Conservation (phyloP, 2,888 invertebrate genomes). For the Epirrhoe alternata region DNA sequence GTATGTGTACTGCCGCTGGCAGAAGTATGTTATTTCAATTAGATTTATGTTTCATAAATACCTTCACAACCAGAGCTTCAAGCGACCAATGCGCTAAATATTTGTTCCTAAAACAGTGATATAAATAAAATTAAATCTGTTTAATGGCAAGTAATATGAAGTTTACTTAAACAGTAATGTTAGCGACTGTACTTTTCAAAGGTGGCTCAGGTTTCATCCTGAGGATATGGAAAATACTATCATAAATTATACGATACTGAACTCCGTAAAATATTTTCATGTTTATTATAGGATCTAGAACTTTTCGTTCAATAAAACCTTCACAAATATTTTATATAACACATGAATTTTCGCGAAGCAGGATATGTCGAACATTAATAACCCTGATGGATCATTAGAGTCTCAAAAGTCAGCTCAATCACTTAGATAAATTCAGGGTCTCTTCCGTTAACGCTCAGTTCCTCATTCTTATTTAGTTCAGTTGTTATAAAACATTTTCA, state of each 20-base stretch:
- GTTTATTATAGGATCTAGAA: slow-evolving; percentile 10
- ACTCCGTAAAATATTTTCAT: slow-evolving; percentile 13
- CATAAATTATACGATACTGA: slow-evolving; percentile 21
- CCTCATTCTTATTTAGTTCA: slow-evolving; percentile 36
- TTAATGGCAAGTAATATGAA: too few relatives aligned
- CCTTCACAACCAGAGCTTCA: background rate
- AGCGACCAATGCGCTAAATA: background rate
- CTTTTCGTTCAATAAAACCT: background rate
- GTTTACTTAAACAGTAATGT: background rate
- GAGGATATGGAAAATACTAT: slow-evolving; percentile 21
- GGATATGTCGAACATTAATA: slow-evolving; percentile 16
- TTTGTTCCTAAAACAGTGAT: background rate
- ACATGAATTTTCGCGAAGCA: slow-evolving; percentile 24
- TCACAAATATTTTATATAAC: background rate
- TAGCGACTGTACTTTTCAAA: background rate
- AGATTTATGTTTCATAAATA: background rate
- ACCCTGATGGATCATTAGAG: slow-evolving; percentile 45
- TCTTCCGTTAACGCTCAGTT: slow-evolving; percentile 53
- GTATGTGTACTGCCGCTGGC: background rate
- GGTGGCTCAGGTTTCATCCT: background rate
- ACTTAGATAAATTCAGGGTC: slow-evolving; percentile 56
- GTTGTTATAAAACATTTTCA: slow-evolving; percentile 2
- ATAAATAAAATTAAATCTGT: too few relatives aligned
- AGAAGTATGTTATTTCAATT: slow-evolving; percentile 13
- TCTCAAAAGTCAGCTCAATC: slow-evolving; percentile 48